These are phyloP conservation scores for Drosophila gaucha DNA, from an alignment of 2,888 invertebrate genomes.

Conservation along the genomic window DNA sequence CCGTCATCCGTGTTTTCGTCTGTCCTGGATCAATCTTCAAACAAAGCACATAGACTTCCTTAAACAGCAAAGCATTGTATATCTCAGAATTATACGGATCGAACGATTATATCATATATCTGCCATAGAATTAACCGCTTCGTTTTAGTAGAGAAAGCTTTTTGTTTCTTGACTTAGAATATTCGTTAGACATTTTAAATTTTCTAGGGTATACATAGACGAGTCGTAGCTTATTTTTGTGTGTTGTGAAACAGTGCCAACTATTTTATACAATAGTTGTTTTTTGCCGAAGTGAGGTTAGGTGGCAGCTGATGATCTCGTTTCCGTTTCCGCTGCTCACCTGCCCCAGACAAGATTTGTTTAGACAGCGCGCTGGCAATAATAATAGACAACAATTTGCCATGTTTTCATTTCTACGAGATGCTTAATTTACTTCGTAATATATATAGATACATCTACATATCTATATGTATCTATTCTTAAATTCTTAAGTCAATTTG, in stretches of 20 bases:
- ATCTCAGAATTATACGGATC: too few relatives aligned
- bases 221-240: too few relatives aligned
- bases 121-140: too few relatives aligned
- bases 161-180: too few relatives aligned
- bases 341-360: constrained; percentile 34
- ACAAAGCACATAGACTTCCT: too few relatives aligned
- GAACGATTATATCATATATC: too few relatives aligned
- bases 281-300: background rate
- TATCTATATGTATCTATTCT: background rate
- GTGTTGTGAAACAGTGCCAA: constrained; percentile 34
- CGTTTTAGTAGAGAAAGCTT: too few relatives aligned
- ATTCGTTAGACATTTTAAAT: too few relatives aligned
- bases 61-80: too few relatives aligned
- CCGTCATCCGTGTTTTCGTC: too few relatives aligned
- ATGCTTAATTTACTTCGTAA: constrained; percentile 12
- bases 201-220: too few relatives aligned
- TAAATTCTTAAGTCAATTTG: background rate
- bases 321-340: constrained; percentile 54
- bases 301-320: constrained; percentile 36
- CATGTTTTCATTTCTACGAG: constrained; percentile 10
- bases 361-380: constrained; percentile 44
- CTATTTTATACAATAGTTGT: constrained; percentile 9
- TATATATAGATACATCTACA: background rate
- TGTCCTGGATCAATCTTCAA: too few relatives aligned
- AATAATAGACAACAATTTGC: constrained; percentile 39